Evolutionary conservation across 2,888 invertebrate species (phyloP), one percentile per base, ranked within the genome.

Genomic region (Andrena praecox): DNA sequence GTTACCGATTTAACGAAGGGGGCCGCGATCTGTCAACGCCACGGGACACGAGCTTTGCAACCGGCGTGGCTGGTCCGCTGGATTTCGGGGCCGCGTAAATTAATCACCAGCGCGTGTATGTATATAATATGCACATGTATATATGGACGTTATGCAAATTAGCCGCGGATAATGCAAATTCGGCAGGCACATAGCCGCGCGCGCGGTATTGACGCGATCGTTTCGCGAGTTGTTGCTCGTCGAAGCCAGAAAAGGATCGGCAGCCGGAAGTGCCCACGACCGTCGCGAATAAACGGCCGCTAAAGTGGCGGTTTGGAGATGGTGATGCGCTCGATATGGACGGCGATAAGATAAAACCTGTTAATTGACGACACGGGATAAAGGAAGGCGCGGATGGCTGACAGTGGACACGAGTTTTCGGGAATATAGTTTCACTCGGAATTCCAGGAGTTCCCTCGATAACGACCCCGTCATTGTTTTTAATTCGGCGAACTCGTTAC

Each of bases 91-190:
- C 48, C 48, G 16, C 59, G 67, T 52, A 75, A 76, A 82, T 75
- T 82, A 82, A 82, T 81, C 76, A 76, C 71, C 64, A 50, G 33
- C 69, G 62, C 35, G 69, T 59, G 33, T 20, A 29, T 31, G 20
- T 71, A 56, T 52, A 66, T 10, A 29, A 35, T 56, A 56, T 54
- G 12, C 20, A 20, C 16, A 29, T 24, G 16, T 29, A 24, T 60
- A 70, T 70, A 75, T 82, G 59, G 80, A 68, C 75, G 56, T 68
- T 75, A 82, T 82, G 82, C 63, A 82, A 80, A 80, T 82, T 48
- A 52, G 68, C 12, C 10, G 20, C 42, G 48, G 71, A 76, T 82
- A 76, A 82, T 82, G 81, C 68, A 80, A 81, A 81, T 75, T 63
- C 35, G 33, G 20, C 69, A 27, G 0, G 54, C 31, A 16, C 35